These are phyloP conservation scores for Pangasius macronema DNA, from an alignment of 2,797 vertebrate species.

Conservation along the genomic window DNA sequence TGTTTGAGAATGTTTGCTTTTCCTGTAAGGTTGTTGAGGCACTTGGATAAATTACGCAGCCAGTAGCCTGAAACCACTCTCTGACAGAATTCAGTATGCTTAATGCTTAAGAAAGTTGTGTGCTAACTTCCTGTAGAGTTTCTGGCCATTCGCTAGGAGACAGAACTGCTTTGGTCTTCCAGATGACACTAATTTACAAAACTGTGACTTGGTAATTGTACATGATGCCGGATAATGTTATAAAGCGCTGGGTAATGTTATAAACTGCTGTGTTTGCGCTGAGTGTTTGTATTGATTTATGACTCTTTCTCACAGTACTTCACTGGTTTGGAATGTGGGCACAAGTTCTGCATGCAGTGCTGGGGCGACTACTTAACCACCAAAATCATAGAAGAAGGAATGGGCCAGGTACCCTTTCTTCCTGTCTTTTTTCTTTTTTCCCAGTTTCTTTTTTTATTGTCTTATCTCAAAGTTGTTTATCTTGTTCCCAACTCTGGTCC, in stretches of 20 bases:
- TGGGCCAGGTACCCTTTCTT: slow-evolving; percentile 90
- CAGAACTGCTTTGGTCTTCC: neutral
- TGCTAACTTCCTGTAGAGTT: neutral
- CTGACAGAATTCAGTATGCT: neutral
- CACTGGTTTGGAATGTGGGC: slow-evolving; percentile 98
- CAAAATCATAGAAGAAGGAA: slow-evolving; percentile 99
- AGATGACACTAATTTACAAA: neutral
- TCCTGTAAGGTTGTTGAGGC: neutral
- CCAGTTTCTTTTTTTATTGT: neutral
- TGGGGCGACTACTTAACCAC: slow-evolving; percentile 99
- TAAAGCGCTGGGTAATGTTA: neutral
- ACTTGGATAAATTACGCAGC: neutral
- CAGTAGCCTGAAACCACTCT: neutral
- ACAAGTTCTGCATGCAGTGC: slow-evolving; percentile 99
- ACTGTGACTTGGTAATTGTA: neutral
- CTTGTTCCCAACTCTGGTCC: neutral
- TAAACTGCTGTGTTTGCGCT: neutral
- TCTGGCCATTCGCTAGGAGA: neutral
- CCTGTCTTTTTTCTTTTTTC: neutral
- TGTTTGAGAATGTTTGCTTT: neutral
- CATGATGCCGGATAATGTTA: neutral
- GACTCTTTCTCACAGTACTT: slow-evolving; percentile 82
- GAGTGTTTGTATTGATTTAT: slow-evolving; percentile 12
- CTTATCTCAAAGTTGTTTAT: neutral
- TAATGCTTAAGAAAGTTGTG: neutral